These are phyloP conservation scores for Coilia nasus DNA, from an alignment of 2,797 vertebrate genomes.

Conservation along the genomic window DNA sequence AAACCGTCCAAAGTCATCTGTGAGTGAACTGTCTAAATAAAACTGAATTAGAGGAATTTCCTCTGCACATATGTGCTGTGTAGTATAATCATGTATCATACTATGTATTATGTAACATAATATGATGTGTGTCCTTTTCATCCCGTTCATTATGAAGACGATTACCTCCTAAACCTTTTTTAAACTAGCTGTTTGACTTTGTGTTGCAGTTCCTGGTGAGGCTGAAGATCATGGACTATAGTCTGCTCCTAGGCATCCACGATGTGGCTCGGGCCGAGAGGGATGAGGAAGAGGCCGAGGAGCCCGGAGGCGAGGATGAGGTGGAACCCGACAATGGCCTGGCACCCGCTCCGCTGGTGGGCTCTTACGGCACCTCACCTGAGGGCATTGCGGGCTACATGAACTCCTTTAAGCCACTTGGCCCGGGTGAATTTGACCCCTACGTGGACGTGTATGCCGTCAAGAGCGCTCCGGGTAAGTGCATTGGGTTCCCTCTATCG, in stretches of 20 bases:
- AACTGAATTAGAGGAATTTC: too few species aligned
- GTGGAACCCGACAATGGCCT: conserved; percentile 73
- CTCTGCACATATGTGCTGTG: too few species aligned
- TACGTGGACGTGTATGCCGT: conserved; percentile 88
- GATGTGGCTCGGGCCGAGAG: conserved; percentile 82
- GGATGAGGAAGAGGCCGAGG: conserved; percentile 85
- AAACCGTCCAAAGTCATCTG: too few species aligned
- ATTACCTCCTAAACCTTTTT: background rate
- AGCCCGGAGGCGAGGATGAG: conserved; percentile 77
- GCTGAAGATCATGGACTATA: conserved; percentile 97
- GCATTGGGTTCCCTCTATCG: background rate
- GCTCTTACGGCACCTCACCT: conserved; percentile 86
- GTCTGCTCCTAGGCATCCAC: conserved; percentile 90
- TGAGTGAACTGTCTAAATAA: too few species aligned
- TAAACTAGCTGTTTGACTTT: conserved; percentile 7
- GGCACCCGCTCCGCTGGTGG: conserved; percentile 59
- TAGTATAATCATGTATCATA: too few species aligned
- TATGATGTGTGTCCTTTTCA: too few species aligned
- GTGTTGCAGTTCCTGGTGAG: conserved; percentile 83
- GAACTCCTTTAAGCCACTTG: conserved; percentile 83
- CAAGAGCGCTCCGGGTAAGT: conserved; percentile 79
- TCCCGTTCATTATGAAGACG: too few species aligned
- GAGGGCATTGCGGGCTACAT: conserved; percentile 89
- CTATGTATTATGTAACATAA: too few species aligned
- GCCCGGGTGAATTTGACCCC: conserved; percentile 88